These are phyloP conservation scores for Hyposoter didymator DNA, from an alignment of 2,888 invertebrate genomes.

Conservation along the genomic window DNA sequence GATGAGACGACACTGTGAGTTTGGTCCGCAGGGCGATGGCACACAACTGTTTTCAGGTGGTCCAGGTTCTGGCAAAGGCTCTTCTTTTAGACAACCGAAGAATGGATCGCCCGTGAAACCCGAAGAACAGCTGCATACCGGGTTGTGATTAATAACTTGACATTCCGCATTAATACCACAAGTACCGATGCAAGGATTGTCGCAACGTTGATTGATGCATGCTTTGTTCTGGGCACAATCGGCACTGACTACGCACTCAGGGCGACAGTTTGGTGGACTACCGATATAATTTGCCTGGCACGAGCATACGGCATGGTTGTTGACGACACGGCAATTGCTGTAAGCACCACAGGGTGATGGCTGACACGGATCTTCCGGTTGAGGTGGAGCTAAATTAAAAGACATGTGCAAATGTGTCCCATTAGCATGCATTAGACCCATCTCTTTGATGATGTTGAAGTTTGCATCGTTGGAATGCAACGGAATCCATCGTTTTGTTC, in stretches of 20 bases:
- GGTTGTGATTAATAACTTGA: conserved; percentile 93
- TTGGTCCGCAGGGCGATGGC: conserved; percentile 93
- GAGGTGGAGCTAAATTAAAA: conserved; percentile 63
- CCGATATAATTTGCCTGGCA: conserved; percentile 92
- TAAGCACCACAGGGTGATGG: conserved; percentile 93
- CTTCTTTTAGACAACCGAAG: conserved; percentile 88
- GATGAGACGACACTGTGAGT: conserved; percentile 92
- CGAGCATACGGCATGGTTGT: conserved; percentile 92
- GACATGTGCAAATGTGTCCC: background rate
- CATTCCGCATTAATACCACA: conserved; percentile 93
- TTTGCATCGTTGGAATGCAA: too few relatives aligned
- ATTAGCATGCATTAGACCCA: background rate
- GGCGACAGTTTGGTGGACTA: conserved; percentile 91
- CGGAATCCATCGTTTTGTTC: too few relatives aligned
- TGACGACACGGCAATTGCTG: conserved; percentile 90
- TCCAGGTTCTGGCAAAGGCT: conserved; percentile 80
- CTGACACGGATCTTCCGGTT: conserved; percentile 85
- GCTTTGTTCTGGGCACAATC: conserved; percentile 93
- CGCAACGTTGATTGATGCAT: conserved; percentile 92
- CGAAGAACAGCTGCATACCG: conserved; percentile 92
- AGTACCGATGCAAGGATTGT: conserved; percentile 93
- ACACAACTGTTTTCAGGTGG: conserved; percentile 90
- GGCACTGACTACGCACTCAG: conserved; percentile 93
- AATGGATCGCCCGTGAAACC: conserved; percentile 94
- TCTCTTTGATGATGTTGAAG: background rate